Evolutionary conservation across 2,113 vertebrate genomes (phyloP).

Genomic region (Notarius quadriscutis): DNA sequence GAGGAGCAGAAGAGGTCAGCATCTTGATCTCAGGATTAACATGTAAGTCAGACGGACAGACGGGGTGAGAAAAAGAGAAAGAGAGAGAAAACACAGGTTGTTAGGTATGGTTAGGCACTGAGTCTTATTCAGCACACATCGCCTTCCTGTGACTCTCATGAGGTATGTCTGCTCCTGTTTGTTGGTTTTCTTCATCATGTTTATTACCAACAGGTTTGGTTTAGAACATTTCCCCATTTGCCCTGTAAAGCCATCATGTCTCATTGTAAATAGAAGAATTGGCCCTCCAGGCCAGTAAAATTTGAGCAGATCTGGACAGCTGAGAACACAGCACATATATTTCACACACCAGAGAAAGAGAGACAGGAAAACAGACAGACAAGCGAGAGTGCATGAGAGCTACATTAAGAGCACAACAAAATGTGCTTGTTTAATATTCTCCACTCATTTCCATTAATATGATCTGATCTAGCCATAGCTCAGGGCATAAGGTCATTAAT

Average conservation of each 20-base stretch:
- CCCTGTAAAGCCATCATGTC: not conserved
- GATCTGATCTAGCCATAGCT: not conserved
- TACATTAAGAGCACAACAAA: not conserved
- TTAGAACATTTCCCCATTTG: slow-evolving; percentile 5
- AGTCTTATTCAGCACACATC: not conserved
- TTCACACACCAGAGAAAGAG: not conserved
- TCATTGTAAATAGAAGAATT: slow-evolving; percentile 19
- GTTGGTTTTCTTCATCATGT: not conserved
- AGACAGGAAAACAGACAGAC: not conserved
- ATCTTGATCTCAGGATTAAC: no score
- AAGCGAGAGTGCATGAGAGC: not conserved
- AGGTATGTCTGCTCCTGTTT: not conserved
- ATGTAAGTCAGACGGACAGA: no score
- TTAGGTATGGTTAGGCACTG: not conserved
- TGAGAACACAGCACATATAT: not conserved
- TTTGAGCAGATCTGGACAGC: not conserved
- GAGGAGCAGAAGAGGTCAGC: no score
- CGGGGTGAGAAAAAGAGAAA: no score
- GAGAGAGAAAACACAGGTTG: not conserved
- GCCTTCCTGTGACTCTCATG: not conserved
- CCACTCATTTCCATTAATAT: not conserved
- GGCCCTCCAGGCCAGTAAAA: slow-evolving; percentile 2
- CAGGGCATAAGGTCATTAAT: not conserved
- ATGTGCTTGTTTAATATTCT: slow-evolving; percentile 11
- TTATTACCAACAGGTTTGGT: slow-evolving; percentile 9